Percentiles rank a stretch among this genome's conserved stretches.
These are phyloP conservation scores for Silurus aristotelis DNA, from an alignment of 2,797 vertebrate genomes.

Conservation along the genomic window DNA sequence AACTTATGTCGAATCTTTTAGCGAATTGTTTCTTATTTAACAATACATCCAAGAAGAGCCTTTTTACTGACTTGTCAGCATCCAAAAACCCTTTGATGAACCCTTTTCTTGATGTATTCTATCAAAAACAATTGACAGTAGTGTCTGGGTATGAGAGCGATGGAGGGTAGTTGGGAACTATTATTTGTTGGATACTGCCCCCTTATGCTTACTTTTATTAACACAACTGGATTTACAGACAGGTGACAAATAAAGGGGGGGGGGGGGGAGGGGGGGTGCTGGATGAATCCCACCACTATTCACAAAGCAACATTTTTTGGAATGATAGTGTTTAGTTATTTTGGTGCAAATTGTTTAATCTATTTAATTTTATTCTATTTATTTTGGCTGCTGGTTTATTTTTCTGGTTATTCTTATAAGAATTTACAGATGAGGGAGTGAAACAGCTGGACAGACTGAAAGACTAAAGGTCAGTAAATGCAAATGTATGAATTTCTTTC, in stretches of 20 bases:
- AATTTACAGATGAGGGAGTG: background rate
- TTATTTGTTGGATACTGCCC: constrained; percentile 34
- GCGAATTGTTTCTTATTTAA: background rate
- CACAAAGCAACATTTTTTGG: too few species aligned
- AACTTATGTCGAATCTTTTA: background rate
- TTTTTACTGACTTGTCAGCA: background rate
- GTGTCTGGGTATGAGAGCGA: too few species aligned
- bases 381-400: background rate
- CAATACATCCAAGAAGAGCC: background rate
- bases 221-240: background rate
- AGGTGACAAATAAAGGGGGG: background rate
- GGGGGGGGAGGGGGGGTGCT: too few species aligned
- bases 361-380: background rate
- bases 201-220: background rate
- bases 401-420: background rate
- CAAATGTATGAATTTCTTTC: background rate
- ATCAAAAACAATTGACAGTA: background rate
- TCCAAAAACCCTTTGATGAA: background rate
- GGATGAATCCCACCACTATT: too few species aligned
- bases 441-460: background rate
- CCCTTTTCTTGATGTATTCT: background rate
- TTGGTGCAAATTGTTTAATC: background rate
- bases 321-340: background rate
- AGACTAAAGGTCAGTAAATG: background rate
- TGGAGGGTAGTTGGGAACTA: background rate